Evolutionary conservation across 2,113 vertebrate species (phyloP).

Genomic region (Charadrius vociferus): DNA sequence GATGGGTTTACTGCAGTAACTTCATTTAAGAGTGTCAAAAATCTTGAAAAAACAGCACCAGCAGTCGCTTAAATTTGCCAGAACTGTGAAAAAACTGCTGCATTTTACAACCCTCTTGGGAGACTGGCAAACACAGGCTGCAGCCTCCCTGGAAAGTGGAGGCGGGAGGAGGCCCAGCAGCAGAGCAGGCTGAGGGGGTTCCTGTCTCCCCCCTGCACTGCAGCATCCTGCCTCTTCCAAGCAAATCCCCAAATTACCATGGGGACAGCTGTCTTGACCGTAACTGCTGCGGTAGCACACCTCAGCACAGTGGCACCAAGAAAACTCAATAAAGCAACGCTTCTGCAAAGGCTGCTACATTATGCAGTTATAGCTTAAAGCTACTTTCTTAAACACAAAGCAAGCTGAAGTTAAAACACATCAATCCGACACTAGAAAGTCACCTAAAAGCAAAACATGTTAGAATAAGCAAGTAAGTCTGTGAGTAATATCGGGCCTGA

Average conservation of each 20-base stretch:
- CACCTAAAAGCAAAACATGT: not conserved
- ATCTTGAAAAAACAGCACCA: not conserved
- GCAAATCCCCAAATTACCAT: rapidly evolving
- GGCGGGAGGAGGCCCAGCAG: not conserved
- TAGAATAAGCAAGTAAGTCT: not conserved
- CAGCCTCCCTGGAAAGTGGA: not conserved
- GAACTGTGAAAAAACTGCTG: not conserved
- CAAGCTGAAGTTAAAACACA: not conserved
- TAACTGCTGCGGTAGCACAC: rapidly evolving
- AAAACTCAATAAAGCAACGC: not conserved
- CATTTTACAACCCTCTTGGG: rapidly evolving
- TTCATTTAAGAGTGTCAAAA: not conserved
- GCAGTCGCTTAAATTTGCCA: not conserved
- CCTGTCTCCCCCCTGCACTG: not conserved
- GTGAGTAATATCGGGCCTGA: not conserved
- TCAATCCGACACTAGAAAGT: not conserved
- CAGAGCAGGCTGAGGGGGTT: rapidly evolving
- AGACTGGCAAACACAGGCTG: rapidly evolving
- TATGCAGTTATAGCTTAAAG: not conserved
- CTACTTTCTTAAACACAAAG: not conserved
- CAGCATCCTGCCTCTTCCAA: not conserved
- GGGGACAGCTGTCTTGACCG: not conserved
- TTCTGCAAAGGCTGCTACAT: not conserved
- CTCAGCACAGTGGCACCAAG: rapidly evolving
- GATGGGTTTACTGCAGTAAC: not conserved